A percentile compares a stretch with the other conserved stretches of the same genome.
Conservation (phyloP, 2,888 invertebrate species). For the Lydus trimaculatus region DNA sequence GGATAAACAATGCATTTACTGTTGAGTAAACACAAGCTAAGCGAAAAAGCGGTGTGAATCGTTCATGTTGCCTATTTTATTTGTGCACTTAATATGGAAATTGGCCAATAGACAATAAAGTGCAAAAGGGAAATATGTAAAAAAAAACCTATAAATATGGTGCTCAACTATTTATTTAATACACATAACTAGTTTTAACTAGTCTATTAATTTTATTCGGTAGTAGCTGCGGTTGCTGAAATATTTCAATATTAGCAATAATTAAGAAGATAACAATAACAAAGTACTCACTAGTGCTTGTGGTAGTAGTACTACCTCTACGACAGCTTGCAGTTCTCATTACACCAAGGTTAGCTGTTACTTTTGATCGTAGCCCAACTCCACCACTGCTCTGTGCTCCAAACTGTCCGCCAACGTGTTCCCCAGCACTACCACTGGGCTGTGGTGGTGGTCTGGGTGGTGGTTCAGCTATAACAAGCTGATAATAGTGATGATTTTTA, state of each 20-base stretch:
- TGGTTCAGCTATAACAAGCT: not conserved
- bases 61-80: slow-evolving; percentile 18
- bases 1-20: slow-evolving; percentile 61
- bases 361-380: not conserved
- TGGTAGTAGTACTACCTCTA: not conserved
- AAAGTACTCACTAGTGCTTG: not conserved
- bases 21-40: slow-evolving; percentile 49
- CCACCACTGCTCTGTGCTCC: not conserved
- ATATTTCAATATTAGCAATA: not conserved
- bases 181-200: too few relatives aligned
- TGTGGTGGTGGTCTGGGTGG: not conserved
- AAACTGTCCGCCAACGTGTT: not conserved
- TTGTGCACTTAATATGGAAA: slow-evolving; percentile 48
- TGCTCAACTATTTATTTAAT: not conserved
- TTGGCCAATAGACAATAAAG: slow-evolving; percentile 21
- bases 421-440: not conserved
- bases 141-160: not conserved
- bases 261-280: not conserved
- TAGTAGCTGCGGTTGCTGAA: not conserved
- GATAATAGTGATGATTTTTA: not conserved
- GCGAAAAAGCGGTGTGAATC: slow-evolving; percentile 31
- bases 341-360: not conserved
- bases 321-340: not conserved
- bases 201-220: not conserved
- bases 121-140: not conserved